phyloP scores from a whole-genome alignment of 2,797 vertebrate genomes.

The Denticeps clupeoides region DNA sequence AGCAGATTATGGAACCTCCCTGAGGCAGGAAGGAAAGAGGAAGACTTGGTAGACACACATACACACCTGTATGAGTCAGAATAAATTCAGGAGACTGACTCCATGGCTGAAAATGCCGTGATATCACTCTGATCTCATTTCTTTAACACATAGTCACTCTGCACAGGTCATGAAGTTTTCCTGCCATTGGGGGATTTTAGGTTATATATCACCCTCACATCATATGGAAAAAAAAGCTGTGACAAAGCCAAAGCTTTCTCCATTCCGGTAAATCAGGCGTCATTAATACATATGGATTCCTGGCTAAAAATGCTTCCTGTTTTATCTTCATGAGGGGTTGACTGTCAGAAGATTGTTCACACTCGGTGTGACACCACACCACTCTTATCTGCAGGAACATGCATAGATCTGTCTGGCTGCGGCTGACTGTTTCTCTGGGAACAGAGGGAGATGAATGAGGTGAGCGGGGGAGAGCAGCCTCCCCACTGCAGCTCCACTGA shows the following conservation, averaged over 20 bases:
- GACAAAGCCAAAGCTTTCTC: not conserved
- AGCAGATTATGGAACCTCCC: not conserved
- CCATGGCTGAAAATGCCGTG: not conserved
- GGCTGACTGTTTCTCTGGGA: not conserved
- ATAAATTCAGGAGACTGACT: not conserved
- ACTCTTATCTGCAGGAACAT: not conserved
- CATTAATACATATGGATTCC: not conserved
- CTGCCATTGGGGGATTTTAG: too few species aligned
- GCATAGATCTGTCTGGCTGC: not conserved
- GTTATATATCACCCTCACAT: too few species aligned
- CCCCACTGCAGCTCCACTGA: slow-evolving; percentile 34
- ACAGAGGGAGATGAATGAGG: not conserved
- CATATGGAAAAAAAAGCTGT: not conserved
- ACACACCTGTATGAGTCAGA: not conserved
- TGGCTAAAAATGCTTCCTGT: not conserved
- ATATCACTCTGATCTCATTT: not conserved
- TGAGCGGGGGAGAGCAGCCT: slow-evolving; percentile 2
- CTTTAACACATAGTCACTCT: too few species aligned
- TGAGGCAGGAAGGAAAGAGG: not conserved
- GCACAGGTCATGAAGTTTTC: too few species aligned
- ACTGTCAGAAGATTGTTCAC: not conserved
- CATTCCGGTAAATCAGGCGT: too few species aligned
- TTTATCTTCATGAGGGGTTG: not conserved
- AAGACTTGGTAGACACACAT: not conserved
- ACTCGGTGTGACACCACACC: not conserved